Conservation (phyloP, 2,888 invertebrate genomes). For the Athrips mouffetella region DNA sequence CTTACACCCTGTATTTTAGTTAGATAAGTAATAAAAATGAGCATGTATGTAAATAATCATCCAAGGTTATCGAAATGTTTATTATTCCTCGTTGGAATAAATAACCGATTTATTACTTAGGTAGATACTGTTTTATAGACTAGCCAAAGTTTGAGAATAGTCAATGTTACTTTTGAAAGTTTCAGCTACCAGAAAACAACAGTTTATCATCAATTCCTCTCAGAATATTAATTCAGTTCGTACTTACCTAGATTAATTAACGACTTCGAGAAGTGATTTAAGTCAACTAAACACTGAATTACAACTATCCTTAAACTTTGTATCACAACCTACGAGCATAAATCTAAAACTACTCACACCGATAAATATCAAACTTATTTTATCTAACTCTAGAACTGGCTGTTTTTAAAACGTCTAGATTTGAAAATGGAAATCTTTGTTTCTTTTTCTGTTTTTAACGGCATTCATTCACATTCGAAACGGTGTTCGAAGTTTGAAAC, state of each 20-base stretch:
- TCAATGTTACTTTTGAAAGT: too few relatives aligned
- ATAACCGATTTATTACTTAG: too few relatives aligned
- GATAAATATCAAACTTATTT: not conserved
- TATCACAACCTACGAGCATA: slow-evolving; percentile 27
- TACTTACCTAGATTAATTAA: slow-evolving; percentile 1
- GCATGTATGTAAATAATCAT: too few relatives aligned
- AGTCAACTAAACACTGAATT: slow-evolving; percentile 7
- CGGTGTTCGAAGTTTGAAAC: not conserved
- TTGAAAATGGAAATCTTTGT: not conserved
- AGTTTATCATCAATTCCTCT: not conserved
- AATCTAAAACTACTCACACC: slow-evolving; percentile 13
- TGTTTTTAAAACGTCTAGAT: not conserved
- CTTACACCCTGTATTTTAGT: too few relatives aligned
- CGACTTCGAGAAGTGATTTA: not conserved
- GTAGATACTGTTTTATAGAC: too few relatives aligned
- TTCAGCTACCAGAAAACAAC: too few relatives aligned
- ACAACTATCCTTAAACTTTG: slow-evolving; percentile 7
- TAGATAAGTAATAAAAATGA: too few relatives aligned
- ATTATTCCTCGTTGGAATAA: too few relatives aligned
- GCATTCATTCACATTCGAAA: not conserved
- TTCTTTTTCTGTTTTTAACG: not conserved
- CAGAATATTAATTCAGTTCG: not conserved
- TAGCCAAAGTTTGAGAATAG: too few relatives aligned
- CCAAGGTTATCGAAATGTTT: too few relatives aligned
- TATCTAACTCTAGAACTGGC: not conserved